These are phyloP conservation scores for Thereva nobilitata DNA, from an alignment of 2,888 invertebrate genomes.

Conservation along the genomic window DNA sequence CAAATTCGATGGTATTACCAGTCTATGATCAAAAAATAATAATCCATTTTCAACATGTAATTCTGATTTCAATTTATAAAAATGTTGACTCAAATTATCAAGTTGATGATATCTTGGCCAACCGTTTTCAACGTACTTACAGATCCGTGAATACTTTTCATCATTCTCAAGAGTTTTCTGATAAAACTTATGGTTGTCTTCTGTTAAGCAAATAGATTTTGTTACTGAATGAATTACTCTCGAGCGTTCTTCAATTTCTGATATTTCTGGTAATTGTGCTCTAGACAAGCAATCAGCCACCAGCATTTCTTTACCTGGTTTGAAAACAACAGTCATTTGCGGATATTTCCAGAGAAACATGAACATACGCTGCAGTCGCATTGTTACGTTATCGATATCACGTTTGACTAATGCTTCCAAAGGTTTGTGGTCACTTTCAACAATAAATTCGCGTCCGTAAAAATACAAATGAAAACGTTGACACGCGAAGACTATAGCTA, in stretches of 20 bases:
- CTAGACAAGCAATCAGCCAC: conserved; percentile 47
- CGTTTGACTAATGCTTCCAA: conserved; percentile 48
- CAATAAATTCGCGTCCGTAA: conserved; percentile 45
- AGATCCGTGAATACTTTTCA: background rate
- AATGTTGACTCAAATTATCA: conserved; percentile 18
- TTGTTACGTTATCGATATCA: conserved; percentile 47
- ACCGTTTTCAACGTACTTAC: conserved; percentile 20
- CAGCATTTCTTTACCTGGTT: conserved; percentile 46
- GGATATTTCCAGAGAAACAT: conserved; percentile 47
- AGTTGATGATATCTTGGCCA: conserved; percentile 42
- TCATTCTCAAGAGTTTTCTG: background rate
- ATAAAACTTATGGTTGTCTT: conserved; percentile 18
- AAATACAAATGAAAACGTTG: conserved; percentile 50
- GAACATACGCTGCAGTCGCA: conserved; percentile 47
- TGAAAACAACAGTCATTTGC: conserved; percentile 42
- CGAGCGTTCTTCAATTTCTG: conserved; percentile 32
- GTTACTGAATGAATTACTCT: conserved; percentile 40
- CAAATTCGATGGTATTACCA: no score
- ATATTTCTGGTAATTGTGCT: conserved; percentile 40
- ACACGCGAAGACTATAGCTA: conserved; percentile 50
- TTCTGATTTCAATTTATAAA: background rate
- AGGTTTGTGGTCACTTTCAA: conserved; percentile 50
- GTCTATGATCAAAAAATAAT: conserved; percentile 38
- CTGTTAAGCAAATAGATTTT: conserved; percentile 34
- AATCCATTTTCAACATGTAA: conserved; percentile 28